These are phyloP conservation scores for Esperia sulphurella DNA, from an alignment of 2,888 invertebrate species.

Conservation along the genomic window DNA sequence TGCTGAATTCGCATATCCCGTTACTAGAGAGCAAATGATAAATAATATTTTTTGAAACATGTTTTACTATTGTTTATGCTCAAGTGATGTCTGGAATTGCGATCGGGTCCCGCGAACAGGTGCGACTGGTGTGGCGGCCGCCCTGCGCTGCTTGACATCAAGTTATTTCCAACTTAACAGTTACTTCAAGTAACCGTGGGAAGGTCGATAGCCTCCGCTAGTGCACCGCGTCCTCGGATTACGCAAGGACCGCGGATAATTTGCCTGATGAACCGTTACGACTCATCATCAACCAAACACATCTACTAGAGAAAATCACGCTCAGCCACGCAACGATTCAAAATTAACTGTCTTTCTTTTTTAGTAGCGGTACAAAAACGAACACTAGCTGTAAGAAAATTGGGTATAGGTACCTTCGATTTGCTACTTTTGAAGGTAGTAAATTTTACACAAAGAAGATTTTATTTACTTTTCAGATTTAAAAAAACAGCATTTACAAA, in stretches of 20 bases:
- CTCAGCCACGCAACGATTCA: too few relatives aligned
- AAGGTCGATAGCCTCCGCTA: constrained; percentile 74
- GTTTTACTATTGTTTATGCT: constrained; percentile 16
- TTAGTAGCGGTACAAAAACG: too few relatives aligned
- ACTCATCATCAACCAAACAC: neutral
- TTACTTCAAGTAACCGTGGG: constrained; percentile 71
- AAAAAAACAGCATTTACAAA: too few relatives aligned
- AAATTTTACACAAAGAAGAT: too few relatives aligned
- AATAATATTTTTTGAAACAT: constrained; percentile 16
- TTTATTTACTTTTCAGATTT: too few relatives aligned
- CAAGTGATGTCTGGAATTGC: constrained; percentile 27
- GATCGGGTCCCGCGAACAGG: constrained; percentile 47
- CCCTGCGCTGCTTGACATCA: constrained; percentile 54
- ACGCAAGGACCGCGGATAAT: constrained; percentile 56
- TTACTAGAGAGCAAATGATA: constrained; percentile 29
- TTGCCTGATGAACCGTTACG: constrained; percentile 31
- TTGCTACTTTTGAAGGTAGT: too few relatives aligned
- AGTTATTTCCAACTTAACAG: constrained; percentile 77
- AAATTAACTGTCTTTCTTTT: too few relatives aligned
- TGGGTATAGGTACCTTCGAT: too few relatives aligned
- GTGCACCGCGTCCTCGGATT: constrained; percentile 59
- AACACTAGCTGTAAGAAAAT: too few relatives aligned
- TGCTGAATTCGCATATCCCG: constrained; percentile 32
- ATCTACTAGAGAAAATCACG: neutral
- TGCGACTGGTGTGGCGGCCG: constrained; percentile 47